phyloP scores from a whole-genome alignment of 2,797 vertebrate genomes.

The Microctenopoma lineatum region DNA sequence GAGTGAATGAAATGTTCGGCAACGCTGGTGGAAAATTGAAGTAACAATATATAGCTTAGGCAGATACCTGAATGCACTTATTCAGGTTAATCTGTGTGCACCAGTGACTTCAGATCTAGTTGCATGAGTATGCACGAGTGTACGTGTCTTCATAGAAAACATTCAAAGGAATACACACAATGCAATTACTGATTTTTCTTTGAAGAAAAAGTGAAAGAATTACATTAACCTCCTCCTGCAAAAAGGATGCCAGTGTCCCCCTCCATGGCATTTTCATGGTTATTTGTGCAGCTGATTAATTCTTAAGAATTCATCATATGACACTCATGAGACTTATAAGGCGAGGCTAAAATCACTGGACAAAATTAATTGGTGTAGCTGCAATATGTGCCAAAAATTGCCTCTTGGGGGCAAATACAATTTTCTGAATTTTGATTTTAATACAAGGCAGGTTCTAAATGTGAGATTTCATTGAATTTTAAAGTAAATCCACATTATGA shows the following conservation, averaged over 20 bases:
- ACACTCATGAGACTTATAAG: slow-evolving; percentile 24
- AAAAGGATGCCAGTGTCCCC: slow-evolving; percentile 1
- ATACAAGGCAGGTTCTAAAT: background rate
- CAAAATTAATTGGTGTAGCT: slow-evolving; percentile 23
- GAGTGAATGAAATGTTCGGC: slow-evolving; percentile 43
- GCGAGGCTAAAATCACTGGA: slow-evolving; percentile 7
- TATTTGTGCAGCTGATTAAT: slow-evolving; percentile 33
- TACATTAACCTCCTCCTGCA: background rate
- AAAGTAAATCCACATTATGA: background rate
- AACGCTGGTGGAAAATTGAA: slow-evolving; percentile 46
- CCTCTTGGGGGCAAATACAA: no score
- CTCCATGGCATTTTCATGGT: slow-evolving; percentile 10
- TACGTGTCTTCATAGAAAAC: background rate
- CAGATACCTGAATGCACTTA: slow-evolving; percentile 36
- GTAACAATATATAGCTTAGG: slow-evolving; percentile 26
- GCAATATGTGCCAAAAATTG: no score
- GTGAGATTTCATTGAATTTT: background rate
- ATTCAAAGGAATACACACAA: slow-evolving; percentile 20
- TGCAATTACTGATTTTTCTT: slow-evolving; percentile 35
- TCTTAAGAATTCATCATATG: slow-evolving; percentile 16
- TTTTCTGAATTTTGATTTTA: no score
- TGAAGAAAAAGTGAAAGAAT: slow-evolving; percentile 6
- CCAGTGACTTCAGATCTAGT: slow-evolving; percentile 25
- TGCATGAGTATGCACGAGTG: background rate
- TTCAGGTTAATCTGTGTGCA: slow-evolving; percentile 25